Evolutionary conservation across 2,797 vertebrate species (phyloP).

Genomic region (Lepilemur ruficaudatus): DNA sequence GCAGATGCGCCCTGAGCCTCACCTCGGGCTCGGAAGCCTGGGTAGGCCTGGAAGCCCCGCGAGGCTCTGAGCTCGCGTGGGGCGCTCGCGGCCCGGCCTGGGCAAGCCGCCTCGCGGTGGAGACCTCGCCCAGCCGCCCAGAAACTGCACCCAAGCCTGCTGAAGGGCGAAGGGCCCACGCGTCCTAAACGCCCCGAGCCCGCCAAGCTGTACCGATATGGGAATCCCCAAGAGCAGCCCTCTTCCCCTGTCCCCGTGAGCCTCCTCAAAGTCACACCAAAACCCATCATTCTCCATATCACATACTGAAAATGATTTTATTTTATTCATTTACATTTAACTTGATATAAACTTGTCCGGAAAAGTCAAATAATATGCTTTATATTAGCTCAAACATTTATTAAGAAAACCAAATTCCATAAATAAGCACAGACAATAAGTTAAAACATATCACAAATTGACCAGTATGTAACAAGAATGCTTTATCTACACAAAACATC

Average conservation of each 20-base stretch:
- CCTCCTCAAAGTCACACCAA: constrained; percentile 53
- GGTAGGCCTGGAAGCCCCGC: not conserved
- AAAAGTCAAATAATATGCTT: constrained; percentile 93
- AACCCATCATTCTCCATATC: constrained; percentile 85
- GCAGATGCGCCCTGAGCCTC: not conserved
- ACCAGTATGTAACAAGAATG: constrained; percentile 97
- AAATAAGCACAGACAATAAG: constrained; percentile 97
- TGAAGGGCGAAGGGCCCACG: not conserved
- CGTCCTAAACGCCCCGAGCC: not conserved
- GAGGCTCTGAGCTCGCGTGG: not conserved
- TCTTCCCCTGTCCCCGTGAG: not conserved
- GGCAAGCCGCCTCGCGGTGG: too few relatives aligned
- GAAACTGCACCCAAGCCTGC: not conserved
- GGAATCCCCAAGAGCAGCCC: not conserved
- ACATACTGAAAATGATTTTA: constrained; percentile 97
- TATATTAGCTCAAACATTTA: constrained; percentile 96
- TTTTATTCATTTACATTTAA: constrained; percentile 95
- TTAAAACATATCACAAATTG: constrained; percentile 96
- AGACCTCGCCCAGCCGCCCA: rapidly evolving
- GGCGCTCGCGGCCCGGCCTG: rapidly evolving
- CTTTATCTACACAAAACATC: constrained; percentile 98
- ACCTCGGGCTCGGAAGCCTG: rapidly evolving
- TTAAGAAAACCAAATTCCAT: constrained; percentile 95
- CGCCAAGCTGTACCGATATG: rapidly evolving
- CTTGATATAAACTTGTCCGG: constrained; percentile 94